These are phyloP conservation scores for Temnothorax curvispinosus DNA, from an alignment of 1,140 invertebrate species.

Conservation along the genomic window DNA sequence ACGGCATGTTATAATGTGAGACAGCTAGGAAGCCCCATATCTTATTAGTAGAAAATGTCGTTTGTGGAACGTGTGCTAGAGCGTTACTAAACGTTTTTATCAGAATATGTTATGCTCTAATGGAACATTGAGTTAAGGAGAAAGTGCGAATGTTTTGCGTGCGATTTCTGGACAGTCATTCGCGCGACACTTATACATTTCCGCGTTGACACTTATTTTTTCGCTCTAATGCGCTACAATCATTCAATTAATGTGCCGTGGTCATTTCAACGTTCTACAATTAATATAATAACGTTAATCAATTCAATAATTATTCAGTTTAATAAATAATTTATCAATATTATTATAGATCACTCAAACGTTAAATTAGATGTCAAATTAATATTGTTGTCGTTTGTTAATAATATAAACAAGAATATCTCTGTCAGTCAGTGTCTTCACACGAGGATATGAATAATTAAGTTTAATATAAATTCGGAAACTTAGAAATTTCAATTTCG, in stretches of 20 bases:
- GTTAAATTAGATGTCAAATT: background rate
- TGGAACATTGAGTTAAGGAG: constrained; percentile 30
- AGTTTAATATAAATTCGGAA: background rate
- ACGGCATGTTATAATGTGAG: background rate
- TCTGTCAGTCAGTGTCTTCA: background rate
- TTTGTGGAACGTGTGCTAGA: background rate
- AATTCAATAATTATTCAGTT: background rate
- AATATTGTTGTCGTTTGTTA: background rate
- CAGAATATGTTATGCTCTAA: constrained; percentile 10
- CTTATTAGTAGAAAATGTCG: constrained; percentile 29
- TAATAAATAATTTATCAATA: background rate
- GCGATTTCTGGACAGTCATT: constrained; percentile 32
- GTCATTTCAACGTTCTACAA: background rate
- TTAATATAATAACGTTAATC: background rate
- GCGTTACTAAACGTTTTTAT: constrained; percentile 40
- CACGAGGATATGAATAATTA: background rate
- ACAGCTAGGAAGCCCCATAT: background rate
- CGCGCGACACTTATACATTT: constrained; percentile 8
- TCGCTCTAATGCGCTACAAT: constrained; percentile 2
- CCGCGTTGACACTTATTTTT: constrained; percentile 16
- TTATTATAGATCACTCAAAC: background rate
- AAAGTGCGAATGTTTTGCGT: constrained; percentile 38
- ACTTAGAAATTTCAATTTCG: background rate
- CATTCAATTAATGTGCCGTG: background rate
- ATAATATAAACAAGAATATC: no score